Conservation (phyloP, 2,888 invertebrate species). For the Anthrax anthrax region DNA sequence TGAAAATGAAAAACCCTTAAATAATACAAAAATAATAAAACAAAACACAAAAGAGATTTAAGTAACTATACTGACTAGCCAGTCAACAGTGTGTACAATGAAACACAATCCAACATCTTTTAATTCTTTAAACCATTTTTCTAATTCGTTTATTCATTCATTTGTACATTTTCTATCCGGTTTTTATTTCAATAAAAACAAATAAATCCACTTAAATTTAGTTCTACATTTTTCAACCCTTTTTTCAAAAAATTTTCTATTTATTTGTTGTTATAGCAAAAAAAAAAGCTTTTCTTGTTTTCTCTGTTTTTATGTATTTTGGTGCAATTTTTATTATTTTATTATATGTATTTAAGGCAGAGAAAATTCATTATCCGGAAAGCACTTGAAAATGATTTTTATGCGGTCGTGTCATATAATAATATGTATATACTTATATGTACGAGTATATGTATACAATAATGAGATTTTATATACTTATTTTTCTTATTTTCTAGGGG, state of each 20-base stretch:
- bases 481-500: too few species aligned
- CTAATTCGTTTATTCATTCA: too few species aligned
- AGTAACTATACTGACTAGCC: too few species aligned
- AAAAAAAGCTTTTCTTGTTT: neutral
- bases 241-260: neutral
- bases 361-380: slow-evolving; percentile 15
- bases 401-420: slow-evolving; percentile 5
- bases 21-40: neutral
- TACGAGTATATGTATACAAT: too few species aligned
- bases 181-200: slow-evolving; percentile 7
- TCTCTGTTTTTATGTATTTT: neutral
- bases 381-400: slow-evolving; percentile 12
- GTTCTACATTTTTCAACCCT: slow-evolving; percentile 3
- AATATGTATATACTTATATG: too few species aligned
- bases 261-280: neutral
- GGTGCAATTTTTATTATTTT: slow-evolving; percentile 6
- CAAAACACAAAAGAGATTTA: neutral
- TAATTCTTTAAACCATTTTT: too few species aligned
- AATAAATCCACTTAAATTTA: slow-evolving; percentile 11
- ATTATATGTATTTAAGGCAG: slow-evolving; percentile 1
- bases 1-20: slow-evolving; percentile 1
- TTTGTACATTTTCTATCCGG: slow-evolving; percentile 2
- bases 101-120: too few species aligned
- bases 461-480: too few species aligned
- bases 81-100: too few species aligned